Evolutionary conservation across 2,113 vertebrate species (phyloP).

Genomic region (Opisthocomus hoazin): DNA sequence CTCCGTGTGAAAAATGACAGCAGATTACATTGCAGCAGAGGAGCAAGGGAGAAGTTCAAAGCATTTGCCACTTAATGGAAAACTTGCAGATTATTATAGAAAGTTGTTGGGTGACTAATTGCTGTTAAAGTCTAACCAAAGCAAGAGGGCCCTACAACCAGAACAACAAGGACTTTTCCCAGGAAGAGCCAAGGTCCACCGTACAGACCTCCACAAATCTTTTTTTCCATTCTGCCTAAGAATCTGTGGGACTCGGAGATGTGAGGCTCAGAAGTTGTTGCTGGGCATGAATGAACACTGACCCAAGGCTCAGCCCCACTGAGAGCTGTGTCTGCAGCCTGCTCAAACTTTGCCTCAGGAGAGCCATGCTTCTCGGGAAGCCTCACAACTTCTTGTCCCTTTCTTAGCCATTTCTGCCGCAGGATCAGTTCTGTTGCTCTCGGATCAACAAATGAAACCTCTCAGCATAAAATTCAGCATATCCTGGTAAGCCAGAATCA

Average conservation of each 20-base stretch:
- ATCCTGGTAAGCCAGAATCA: background rate
- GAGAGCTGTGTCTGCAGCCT: background rate
- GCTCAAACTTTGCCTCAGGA: accelerated
- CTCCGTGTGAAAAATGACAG: background rate
- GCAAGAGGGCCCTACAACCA: background rate
- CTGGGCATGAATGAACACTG: background rate
- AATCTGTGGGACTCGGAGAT: background rate
- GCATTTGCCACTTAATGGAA: background rate
- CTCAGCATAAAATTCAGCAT: background rate
- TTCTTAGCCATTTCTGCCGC: background rate
- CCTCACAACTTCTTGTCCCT: background rate
- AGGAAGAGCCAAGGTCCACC: background rate
- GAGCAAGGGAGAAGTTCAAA: background rate
- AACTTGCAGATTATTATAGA: background rate
- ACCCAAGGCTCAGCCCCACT: accelerated
- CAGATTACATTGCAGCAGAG: background rate
- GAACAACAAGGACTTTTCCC: background rate
- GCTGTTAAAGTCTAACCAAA: conserved; percentile 19
- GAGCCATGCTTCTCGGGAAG: background rate
- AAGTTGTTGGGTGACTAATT: conserved; percentile 23
- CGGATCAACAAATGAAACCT: background rate
- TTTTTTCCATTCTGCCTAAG: background rate
- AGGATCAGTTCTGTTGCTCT: background rate
- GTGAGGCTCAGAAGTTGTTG: background rate
- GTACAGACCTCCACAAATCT: background rate